phyloP scores from a whole-genome alignment of 2,888 invertebrate genomes.

The Steinernema carpocapsae region DNA sequence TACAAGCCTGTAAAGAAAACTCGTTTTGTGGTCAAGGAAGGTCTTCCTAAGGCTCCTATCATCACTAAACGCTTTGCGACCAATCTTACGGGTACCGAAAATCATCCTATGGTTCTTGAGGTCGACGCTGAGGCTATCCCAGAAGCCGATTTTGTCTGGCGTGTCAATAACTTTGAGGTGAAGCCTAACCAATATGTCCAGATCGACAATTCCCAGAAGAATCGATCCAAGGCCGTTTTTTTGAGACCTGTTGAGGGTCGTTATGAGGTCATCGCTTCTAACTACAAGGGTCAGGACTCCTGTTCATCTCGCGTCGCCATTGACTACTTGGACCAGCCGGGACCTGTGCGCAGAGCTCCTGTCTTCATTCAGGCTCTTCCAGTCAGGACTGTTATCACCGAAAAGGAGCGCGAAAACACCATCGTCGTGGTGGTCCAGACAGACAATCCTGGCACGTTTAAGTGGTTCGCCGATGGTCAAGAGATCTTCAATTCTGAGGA shows the following conservation, averaged over 20 bases:
- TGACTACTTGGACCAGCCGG: conserved; percentile 44
- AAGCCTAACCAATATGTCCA: conserved; percentile 39
- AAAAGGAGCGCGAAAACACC: conserved; percentile 42
- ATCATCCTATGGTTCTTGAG: conserved; percentile 49
- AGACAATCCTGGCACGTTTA: conserved; percentile 30
- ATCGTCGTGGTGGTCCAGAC: conserved; percentile 47
- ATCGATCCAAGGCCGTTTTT: conserved; percentile 52
- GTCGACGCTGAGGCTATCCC: conserved; percentile 61
- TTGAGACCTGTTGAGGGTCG: conserved; percentile 51
- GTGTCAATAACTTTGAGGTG: conserved; percentile 60
- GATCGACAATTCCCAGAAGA: conserved; percentile 46
- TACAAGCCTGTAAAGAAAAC: conserved; percentile 41
- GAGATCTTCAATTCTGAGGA: conserved; percentile 22
- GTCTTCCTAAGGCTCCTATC: conserved; percentile 55
- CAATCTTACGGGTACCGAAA: conserved; percentile 45
- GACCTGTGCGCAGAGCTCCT: conserved; percentile 35
- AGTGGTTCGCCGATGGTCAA: conserved; percentile 43
- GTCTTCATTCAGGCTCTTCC: conserved; percentile 54
- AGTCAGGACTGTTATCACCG: conserved; percentile 38
- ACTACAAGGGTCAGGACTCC: conserved; percentile 56
- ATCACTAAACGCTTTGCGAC: conserved; percentile 52
- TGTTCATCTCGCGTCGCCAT: conserved; percentile 58
- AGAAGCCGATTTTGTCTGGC: conserved; percentile 62
- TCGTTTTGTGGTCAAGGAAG: conserved; percentile 35
- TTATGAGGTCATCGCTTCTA: conserved; percentile 59